phyloP scores from a whole-genome alignment of 2,888 invertebrate genomes.

The Hylaea fasciaria region DNA sequence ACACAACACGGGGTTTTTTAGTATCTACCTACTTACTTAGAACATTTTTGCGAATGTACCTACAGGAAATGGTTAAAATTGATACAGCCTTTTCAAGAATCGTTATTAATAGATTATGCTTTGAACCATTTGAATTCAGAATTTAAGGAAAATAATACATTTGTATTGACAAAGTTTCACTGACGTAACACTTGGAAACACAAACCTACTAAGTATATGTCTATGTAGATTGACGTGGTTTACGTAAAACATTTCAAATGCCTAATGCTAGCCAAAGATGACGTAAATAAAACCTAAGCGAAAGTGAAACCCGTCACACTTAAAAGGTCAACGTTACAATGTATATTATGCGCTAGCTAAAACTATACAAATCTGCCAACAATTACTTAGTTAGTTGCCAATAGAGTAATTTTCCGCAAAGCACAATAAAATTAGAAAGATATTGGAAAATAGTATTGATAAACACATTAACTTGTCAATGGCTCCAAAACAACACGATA shows the following conservation, averaged over 20 bases:
- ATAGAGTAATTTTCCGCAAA: too few relatives aligned
- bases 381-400: too few relatives aligned
- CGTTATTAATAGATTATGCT: too few relatives aligned
- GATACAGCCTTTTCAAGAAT: too few relatives aligned
- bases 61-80: too few relatives aligned
- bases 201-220: too few relatives aligned
- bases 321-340: neutral
- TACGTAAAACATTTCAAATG: constrained; percentile 11
- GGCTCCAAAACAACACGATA: constrained; percentile 20
- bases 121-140: too few relatives aligned
- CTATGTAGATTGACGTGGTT: neutral
- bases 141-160: neutral
- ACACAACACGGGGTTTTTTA: too few relatives aligned
- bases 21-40: too few relatives aligned
- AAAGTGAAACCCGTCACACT: constrained; percentile 6
- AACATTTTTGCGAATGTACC: too few relatives aligned
- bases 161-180: neutral
- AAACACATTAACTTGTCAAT: constrained; percentile 22
- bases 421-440: neutral
- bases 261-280: constrained; percentile 17
- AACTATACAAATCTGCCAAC: neutral
- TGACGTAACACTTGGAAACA: neutral
- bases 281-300: constrained; percentile 15
- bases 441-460: constrained; percentile 2
- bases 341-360: neutral